Base-by-base conservation (phyloP, 2,113 vertebrate genomes). In the Aplodontia rufa region DNA sequence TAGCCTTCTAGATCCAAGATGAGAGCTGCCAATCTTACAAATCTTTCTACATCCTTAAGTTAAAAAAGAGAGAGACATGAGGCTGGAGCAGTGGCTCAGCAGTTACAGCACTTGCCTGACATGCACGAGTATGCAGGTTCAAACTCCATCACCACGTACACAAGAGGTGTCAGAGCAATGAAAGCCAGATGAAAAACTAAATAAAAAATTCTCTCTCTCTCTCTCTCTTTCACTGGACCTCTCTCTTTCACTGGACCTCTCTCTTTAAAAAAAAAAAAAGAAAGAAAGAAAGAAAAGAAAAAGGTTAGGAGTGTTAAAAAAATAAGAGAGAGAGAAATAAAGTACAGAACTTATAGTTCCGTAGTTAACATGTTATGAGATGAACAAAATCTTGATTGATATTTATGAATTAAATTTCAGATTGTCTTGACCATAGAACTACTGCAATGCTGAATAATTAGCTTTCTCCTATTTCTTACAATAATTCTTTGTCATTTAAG, bases 1-100 rank as follows among this genome's bases (percentile, higher is more conserved):
- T 92, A 60, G 80, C 82, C 60, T 94, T 97, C 86, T 89, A 95
- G 42, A 69, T 90, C 62, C 92, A 83, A 97, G 91, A 92, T 96
- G 30, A 95, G 35, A 85, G 64, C 55, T 76, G 35, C 76, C 84
- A 71, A 58, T 96, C 42, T 80, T 87, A 49, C 28, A 96, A 81
- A 22, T 32, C 69, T 49, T 96, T 97, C 35, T 82, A 75, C 72
- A 19, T 96, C 96, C 74, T 90, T 96, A 96, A 12, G 0, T 68
- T 30, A 87, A 89, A 58, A 93, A 66, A 42, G 17, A n/a, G 64
- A 68, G 64, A 16, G 49, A 66, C n/a, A n/a, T n/a, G n/a, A n/a
- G n/a, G n/a, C n/a, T n/a, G n/a, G n/a, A n/a, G n/a, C n/a, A n/a
- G n/a, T n/a, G n/a, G n/a, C n/a, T n/a, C n/a, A n/a, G n/a, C n/a